phyloP scores from a whole-genome alignment of 2,797 vertebrate genomes.

The Galaxias olidus region DNA sequence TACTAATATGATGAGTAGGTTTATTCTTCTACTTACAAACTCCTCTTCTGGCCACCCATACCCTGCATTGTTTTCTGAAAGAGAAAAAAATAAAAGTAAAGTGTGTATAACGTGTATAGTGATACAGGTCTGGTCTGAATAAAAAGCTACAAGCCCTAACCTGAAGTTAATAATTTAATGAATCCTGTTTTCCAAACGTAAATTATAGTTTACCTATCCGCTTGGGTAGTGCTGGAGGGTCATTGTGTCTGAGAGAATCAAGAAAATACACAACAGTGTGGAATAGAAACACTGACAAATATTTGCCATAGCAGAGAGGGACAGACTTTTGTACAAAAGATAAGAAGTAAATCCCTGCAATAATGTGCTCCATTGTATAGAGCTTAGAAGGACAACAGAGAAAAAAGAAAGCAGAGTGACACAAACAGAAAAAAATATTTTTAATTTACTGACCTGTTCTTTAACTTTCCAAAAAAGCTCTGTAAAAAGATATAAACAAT shows the following conservation, averaged over 20 bases:
- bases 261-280: background rate
- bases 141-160: background rate
- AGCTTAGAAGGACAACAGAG: background rate
- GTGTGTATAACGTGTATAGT: background rate
- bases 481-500: conserved; percentile 47
- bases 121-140: background rate
- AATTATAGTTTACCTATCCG: conserved; percentile 62
- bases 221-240: conserved; percentile 70
- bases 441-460: conserved; percentile 69
- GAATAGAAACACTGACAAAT: background rate
- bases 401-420: background rate
- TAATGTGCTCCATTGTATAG: background rate
- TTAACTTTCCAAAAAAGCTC: conserved; percentile 76
- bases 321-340: too few species aligned
- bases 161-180: background rate
- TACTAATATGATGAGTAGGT: background rate
- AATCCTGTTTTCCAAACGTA: background rate
- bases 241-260: conserved; percentile 47
- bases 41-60: conserved; percentile 70
- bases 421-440: background rate
- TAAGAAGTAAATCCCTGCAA: too few species aligned
- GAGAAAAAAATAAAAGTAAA: conserved; percentile 11
- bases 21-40: conserved; percentile 67
- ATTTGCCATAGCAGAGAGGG: too few species aligned
- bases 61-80: conserved; percentile 55